Evolutionary conservation across 2,113 vertebrate species (phyloP).

Genomic region (Percopsis transmontana): DNA sequence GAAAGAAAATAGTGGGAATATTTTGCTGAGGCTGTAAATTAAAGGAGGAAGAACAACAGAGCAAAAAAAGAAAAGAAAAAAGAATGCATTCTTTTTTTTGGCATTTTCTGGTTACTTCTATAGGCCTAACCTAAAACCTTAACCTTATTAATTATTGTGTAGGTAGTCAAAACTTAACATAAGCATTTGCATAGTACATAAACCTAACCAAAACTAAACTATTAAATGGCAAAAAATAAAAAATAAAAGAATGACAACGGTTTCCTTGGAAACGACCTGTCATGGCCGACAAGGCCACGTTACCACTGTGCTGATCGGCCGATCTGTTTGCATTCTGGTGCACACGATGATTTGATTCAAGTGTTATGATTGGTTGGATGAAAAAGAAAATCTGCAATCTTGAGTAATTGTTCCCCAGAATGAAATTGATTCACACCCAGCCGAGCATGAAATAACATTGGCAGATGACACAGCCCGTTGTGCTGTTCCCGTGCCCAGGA

Average conservation of each 20-base stretch:
- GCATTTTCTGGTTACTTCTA: too few relatives aligned
- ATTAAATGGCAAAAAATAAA: too few relatives aligned
- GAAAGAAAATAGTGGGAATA: conserved; percentile 22
- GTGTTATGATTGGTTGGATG: conserved; percentile 71
- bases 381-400: conserved; percentile 70
- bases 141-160: too few relatives aligned
- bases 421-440: conserved; percentile 83
- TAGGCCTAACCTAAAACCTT: too few relatives aligned
- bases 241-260: conserved; percentile 10
- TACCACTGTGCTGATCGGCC: conserved; percentile 43
- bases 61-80: background rate
- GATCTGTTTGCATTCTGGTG: conserved; percentile 61
- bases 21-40: conserved; percentile 47
- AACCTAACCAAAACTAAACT: too few relatives aligned
- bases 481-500: conserved; percentile 72
- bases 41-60: conserved; percentile 32
- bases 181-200: too few relatives aligned
- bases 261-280: conserved; percentile 42
- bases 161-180: too few relatives aligned
- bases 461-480: conserved; percentile 76
- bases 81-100: too few relatives aligned
- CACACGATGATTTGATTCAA: conserved; percentile 71
- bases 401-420: conserved; percentile 81
- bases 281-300: conserved; percentile 40
- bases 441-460: conserved; percentile 82